Conservation (phyloP, 2,888 invertebrate genomes). For the Myathropa florea region DNA sequence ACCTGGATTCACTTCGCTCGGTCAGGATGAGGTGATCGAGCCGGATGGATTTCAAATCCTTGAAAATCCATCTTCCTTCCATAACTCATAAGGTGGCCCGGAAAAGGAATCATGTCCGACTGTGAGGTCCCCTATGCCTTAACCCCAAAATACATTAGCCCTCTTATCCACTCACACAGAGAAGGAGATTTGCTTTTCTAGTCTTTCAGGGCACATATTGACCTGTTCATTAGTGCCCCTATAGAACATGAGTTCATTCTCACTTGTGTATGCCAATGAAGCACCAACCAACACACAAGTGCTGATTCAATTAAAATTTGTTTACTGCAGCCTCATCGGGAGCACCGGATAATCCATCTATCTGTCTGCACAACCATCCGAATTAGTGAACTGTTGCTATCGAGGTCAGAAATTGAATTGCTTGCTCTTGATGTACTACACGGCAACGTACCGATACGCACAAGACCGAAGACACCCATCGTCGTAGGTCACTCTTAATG, state of each 20-base stretch:
- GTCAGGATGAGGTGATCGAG: too few species aligned
- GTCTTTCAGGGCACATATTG: too few species aligned
- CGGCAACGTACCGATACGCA: not conserved
- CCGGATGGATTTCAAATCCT: too few species aligned
- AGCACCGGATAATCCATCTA: not conserved
- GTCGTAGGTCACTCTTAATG: constrained; percentile 23
- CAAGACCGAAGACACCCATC: not conserved
- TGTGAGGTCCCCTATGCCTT: too few species aligned
- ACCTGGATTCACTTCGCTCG: too few species aligned
- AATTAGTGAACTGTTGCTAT: not conserved
- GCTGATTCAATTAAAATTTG: constrained; percentile 48
- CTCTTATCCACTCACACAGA: too few species aligned
- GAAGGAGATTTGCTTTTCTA: too few species aligned
- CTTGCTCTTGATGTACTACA: not conserved
- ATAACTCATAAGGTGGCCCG: too few species aligned
- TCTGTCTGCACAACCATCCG: not conserved
- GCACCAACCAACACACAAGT: constrained; percentile 7
- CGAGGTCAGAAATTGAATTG: constrained; percentile 28
- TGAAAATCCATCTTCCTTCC: too few species aligned
- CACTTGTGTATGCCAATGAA: not conserved
- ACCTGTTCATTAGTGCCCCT: not conserved
- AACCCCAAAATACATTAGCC: too few species aligned
- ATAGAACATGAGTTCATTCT: not conserved
- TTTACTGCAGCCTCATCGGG: not conserved
- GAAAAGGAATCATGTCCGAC: too few species aligned